Conservation (phyloP, 2,113 vertebrate genomes). For the Tichodroma muraria region DNA sequence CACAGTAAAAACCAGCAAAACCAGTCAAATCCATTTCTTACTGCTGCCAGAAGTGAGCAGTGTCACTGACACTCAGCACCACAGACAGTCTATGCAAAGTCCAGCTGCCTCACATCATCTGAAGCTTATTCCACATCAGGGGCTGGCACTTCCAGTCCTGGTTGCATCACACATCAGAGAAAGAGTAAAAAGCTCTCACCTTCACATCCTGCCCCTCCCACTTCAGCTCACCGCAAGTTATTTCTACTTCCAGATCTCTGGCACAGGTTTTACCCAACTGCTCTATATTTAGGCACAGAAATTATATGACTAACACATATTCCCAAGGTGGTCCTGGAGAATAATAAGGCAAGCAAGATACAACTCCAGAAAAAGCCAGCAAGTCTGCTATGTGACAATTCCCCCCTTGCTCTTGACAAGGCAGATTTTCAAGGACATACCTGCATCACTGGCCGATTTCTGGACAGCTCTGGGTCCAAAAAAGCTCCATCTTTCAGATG, state of each 20-base stretch:
- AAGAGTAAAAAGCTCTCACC: neutral
- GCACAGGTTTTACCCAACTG: neutral
- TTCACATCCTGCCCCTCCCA: neutral
- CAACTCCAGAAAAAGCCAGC: neutral
- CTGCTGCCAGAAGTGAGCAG: neutral
- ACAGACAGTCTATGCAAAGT: neutral
- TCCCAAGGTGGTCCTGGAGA: neutral
- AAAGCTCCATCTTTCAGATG: constrained; percentile 84
- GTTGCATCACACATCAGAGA: neutral
- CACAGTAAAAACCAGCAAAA: neutral
- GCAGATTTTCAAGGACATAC: constrained; percentile 49
- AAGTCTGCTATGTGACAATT: neutral
- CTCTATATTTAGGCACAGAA: neutral
- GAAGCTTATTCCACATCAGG: neutral
- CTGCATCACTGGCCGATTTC: constrained; percentile 85
- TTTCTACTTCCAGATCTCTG: neutral
- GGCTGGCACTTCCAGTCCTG: neutral
- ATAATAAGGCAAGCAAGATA: neutral
- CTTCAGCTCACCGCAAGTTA: neutral
- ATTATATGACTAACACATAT: neutral
- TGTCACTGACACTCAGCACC: neutral
- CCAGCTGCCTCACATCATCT: neutral
- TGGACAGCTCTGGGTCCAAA: constrained; percentile 85
- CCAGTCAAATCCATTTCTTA: neutral
- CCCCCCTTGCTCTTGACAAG: neutral